These are phyloP conservation scores for Sebastes matsubarae DNA, from an alignment of 2,797 vertebrate genomes.

Conservation along the genomic window DNA sequence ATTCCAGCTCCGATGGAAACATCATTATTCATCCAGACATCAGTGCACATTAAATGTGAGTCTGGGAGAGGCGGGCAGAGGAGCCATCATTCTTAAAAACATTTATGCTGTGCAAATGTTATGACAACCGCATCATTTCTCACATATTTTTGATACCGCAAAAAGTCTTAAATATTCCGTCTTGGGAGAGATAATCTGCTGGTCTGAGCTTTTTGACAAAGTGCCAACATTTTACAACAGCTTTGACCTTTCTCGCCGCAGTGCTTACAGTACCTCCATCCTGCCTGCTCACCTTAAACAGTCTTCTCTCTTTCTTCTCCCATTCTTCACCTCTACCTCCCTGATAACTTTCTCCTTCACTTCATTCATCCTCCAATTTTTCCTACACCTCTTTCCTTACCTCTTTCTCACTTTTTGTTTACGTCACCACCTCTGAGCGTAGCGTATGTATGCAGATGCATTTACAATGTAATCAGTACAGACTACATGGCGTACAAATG, in stretches of 20 bases:
- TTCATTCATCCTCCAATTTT: not conserved
- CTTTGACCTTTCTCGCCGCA: conserved; percentile 32
- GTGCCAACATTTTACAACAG: conserved; percentile 29
- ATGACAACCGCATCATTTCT: conserved; percentile 62
- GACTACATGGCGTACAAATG: no score
- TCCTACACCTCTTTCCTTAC: not conserved
- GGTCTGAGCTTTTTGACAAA: conserved; percentile 28
- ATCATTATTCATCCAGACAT: conserved; percentile 58
- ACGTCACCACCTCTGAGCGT: no score
- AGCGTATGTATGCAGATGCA: no score
- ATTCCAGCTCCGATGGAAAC: conserved; percentile 30
- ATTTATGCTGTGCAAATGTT: conserved; percentile 63
- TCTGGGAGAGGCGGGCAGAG: conserved; percentile 35
- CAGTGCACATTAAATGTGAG: conserved; percentile 33
- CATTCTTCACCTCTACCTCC: not conserved
- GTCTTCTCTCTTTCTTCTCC: not conserved
- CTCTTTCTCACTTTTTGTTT: not conserved
- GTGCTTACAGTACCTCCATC: not conserved
- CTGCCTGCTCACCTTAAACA: not conserved
- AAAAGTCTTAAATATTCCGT: conserved; percentile 48
- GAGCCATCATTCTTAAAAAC: conserved; percentile 50
- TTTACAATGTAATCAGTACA: fast-evolving
- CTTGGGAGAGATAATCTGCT: conserved; percentile 21
- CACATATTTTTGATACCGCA: conserved; percentile 56
- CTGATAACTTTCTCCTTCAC: not conserved